phyloP scores from a whole-genome alignment of 2,888 invertebrate species.

The Dicyrtomina minuta region DNA sequence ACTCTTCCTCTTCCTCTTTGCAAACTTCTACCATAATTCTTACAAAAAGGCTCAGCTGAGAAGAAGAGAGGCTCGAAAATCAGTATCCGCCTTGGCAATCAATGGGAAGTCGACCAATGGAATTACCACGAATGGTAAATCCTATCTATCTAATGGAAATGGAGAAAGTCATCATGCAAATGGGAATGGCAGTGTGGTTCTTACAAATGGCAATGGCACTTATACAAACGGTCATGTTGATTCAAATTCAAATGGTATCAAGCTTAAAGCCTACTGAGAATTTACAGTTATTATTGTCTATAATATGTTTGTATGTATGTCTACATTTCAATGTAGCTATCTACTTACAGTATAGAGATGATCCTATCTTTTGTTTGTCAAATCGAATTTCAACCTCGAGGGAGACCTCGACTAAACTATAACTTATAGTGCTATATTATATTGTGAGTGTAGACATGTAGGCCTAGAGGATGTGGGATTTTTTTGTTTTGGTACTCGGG shows the following conservation, averaged over 20 bases:
- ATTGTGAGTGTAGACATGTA: not conserved
- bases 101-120: not conserved
- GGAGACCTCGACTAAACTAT: not conserved
- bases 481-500: too few species aligned
- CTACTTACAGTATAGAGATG: too few species aligned
- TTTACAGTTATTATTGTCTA: slow-evolving; percentile 8
- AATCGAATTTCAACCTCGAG: not conserved
- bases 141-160: slow-evolving; percentile 12
- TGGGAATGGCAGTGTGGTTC: not conserved
- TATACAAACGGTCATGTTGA: slow-evolving; percentile 14
- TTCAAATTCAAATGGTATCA: slow-evolving; percentile 35
- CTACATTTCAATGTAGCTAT: too few species aligned
- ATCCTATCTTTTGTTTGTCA: not conserved
- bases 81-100: not conserved
- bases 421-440: not conserved
- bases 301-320: too few species aligned
- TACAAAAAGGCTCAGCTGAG: slow-evolving; percentile 58
- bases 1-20: slow-evolving; percentile 86
- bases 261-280: slow-evolving; percentile 26
- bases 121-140: not conserved
- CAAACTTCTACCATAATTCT: slow-evolving; percentile 86
- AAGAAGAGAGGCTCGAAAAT: not conserved
- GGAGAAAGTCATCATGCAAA: slow-evolving; percentile 11
- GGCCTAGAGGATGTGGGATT: not conserved
- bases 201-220: not conserved